Evolutionary conservation across 2,888 invertebrate species (phyloP).

Genomic region (Deilephila elpenor): DNA sequence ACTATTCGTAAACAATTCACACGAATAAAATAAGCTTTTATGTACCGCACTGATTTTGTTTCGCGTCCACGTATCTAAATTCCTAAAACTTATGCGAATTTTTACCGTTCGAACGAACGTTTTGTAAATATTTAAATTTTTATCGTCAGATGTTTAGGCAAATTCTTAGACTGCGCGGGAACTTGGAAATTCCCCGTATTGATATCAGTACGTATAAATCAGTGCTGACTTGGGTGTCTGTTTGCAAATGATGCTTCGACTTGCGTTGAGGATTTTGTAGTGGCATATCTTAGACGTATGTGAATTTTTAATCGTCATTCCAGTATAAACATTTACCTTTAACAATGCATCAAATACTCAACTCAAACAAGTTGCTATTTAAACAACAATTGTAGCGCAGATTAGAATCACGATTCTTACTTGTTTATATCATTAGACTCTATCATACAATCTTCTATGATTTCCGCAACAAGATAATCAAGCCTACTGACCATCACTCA

Average conservation of each 20-base stretch:
- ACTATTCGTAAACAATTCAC: constrained; percentile 19
- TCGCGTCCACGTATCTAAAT: constrained; percentile 23
- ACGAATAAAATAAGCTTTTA: constrained; percentile 19
- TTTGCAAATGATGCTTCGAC: background rate
- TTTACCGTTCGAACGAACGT: constrained; percentile 13
- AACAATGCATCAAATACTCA: background rate
- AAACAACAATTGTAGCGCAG: too few species aligned
- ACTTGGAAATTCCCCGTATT: background rate
- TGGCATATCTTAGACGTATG: background rate
- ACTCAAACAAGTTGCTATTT: background rate
- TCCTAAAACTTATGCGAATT: constrained; percentile 21
- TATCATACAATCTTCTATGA: background rate
- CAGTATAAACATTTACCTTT: too few species aligned
- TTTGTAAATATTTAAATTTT: constrained; percentile 23
- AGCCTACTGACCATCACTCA: background rate
- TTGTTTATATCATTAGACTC: background rate
- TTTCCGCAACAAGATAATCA: background rate
- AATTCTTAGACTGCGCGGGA: constrained; percentile 17
- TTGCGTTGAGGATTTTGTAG: background rate
- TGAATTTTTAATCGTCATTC: background rate
- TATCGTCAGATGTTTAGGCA: constrained; percentile 20
- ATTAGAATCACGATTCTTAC: background rate
- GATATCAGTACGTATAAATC: constrained; percentile 14
- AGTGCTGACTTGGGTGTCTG: background rate
- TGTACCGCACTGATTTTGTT: constrained; percentile 9